Evolutionary conservation across 2,888 invertebrate species (phyloP).

Genomic region (Caenorhabditis macrosperma): DNA sequence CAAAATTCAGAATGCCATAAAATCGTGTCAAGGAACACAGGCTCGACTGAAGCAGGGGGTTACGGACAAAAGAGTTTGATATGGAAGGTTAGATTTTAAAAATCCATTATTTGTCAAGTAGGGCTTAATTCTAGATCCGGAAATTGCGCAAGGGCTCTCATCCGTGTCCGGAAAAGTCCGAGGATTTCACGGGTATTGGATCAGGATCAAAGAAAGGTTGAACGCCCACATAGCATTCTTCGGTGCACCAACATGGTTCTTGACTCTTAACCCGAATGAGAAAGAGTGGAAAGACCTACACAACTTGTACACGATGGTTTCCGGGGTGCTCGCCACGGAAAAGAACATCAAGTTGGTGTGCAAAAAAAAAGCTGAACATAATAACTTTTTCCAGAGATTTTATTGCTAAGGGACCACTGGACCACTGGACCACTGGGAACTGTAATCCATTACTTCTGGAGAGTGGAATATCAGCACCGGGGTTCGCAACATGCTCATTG

Average conservation of each 20-base stretch:
- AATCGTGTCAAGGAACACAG: neutral
- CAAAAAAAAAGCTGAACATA: too few relatives aligned
- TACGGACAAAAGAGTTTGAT: slow-evolving; percentile 3
- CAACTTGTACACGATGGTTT: neutral
- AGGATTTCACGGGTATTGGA: slow-evolving; percentile 1
- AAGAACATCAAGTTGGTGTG: neutral
- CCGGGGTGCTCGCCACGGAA: neutral
- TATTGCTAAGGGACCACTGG: neutral
- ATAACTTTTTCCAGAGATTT: too few relatives aligned
- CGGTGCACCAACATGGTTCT: neutral
- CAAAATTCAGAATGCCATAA: neutral
- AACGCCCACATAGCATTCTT: neutral
- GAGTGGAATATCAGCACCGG: slow-evolving; percentile 4
- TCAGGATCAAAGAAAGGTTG: neutral
- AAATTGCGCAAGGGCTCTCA: neutral
- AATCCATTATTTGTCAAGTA: too few relatives aligned
- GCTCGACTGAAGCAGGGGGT: neutral
- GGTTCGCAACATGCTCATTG: neutral
- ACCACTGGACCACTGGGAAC: neutral
- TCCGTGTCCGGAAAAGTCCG: neutral
- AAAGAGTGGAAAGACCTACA: slow-evolving; percentile 1
- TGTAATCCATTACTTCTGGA: neutral
- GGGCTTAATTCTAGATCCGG: too few relatives aligned
- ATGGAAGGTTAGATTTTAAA: neutral
- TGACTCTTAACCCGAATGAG: slow-evolving; percentile 6